Conservation (phyloP, 2,113 vertebrate species). For the Nycticebus coucang region DNA sequence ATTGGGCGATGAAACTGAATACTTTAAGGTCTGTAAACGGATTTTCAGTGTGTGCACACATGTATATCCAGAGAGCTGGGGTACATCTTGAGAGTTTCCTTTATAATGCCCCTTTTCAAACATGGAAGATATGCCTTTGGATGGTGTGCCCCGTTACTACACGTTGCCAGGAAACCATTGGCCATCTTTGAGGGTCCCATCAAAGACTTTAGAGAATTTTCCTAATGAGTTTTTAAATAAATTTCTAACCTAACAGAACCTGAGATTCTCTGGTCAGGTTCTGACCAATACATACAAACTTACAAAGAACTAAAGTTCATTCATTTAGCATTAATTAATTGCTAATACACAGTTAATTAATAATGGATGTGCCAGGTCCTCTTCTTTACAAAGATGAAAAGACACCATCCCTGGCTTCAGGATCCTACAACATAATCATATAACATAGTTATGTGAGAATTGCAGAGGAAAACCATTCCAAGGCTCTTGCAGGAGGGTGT, state of each 20-base stretch:
- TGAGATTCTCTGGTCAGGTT: background rate
- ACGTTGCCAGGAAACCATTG: background rate
- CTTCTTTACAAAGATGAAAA: background rate
- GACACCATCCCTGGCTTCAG: background rate
- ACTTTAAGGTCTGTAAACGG: background rate
- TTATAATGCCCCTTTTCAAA: background rate
- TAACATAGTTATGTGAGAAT: rapidly evolving
- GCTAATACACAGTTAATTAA: background rate
- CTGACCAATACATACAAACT: background rate
- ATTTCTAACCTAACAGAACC: background rate
- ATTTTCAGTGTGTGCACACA: background rate
- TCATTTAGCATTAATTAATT: background rate
- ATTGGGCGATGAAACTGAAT: background rate
- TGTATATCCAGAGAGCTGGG: background rate
- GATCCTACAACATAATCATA: background rate
- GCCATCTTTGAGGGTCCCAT: background rate
- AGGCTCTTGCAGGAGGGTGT: background rate
- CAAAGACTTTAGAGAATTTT: background rate
- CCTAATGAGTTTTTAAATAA: slow-evolving; percentile 24
- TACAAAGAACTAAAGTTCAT: background rate
- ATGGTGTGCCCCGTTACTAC: background rate
- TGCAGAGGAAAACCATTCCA: background rate
- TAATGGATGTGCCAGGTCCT: background rate
- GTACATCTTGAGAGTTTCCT: background rate
- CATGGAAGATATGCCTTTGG: background rate